phyloP scores from a whole-genome alignment of 2,113 vertebrate species.

The Gobius niger region DNA sequence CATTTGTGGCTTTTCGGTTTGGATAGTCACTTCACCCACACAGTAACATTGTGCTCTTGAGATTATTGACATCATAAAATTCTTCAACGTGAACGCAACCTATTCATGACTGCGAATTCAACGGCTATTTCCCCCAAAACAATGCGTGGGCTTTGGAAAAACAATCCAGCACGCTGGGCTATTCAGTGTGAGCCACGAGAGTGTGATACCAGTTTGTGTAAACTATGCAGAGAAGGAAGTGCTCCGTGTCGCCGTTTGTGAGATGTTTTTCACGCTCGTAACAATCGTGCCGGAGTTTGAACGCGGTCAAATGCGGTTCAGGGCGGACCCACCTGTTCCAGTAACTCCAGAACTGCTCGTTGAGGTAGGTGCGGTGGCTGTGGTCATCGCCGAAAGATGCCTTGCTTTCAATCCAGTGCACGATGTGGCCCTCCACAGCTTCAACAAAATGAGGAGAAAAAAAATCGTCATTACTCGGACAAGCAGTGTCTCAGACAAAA shows the following conservation, averaged over 20 bases:
- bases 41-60: slow-evolving; percentile 3
- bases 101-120: slow-evolving; percentile 58
- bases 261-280: slow-evolving; percentile 21
- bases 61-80: no score
- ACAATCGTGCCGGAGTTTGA: slow-evolving; percentile 18
- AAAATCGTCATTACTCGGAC: no score
- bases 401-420: slow-evolving; percentile 99
- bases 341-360: slow-evolving; percentile 99
- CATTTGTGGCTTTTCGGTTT: no score
- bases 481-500: slow-evolving; percentile 4
- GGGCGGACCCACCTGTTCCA: slow-evolving; percentile 89
- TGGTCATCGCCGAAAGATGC: slow-evolving; percentile 97
- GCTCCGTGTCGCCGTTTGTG: slow-evolving; percentile 32
- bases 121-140: slow-evolving; percentile 57
- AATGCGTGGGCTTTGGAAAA: slow-evolving; percentile 53
- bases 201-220: slow-evolving; percentile 32
- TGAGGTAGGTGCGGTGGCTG: slow-evolving; percentile 92
- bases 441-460: background rate
- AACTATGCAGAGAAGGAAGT: slow-evolving; percentile 42
- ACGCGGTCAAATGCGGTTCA: slow-evolving; percentile 3
- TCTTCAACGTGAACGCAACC: no score
- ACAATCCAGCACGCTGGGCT: slow-evolving; percentile 48
- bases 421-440: slow-evolving; percentile 96
- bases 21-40: background rate
- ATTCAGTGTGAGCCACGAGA: slow-evolving; percentile 27